A percentile compares a stretch with the other conserved stretches of the same genome.
Evolutionary conservation across 2,888 invertebrate species (phyloP).

Genomic region (Diarsia dahlii): DNA sequence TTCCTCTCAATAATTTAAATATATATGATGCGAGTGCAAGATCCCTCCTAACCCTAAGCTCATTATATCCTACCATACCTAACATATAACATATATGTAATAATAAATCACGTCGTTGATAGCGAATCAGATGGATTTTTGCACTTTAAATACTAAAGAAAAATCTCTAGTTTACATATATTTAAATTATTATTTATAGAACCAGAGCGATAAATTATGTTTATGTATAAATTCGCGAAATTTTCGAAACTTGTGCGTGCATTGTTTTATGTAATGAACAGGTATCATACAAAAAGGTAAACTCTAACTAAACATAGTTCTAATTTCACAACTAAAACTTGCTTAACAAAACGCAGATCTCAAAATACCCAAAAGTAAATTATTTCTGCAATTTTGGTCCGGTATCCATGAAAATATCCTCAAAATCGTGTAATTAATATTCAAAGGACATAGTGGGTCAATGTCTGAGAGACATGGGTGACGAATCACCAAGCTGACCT

Average conservation of each 20-base stretch:
- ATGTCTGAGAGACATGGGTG: constrained; percentile 73
- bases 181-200: constrained; percentile 51
- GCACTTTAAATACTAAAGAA: constrained; percentile 1
- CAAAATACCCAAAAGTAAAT: background rate
- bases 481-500: constrained; percentile 66
- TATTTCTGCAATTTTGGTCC: background rate
- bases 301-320: background rate
- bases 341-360: background rate
- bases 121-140: constrained; percentile 2
- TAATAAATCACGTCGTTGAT: background rate
- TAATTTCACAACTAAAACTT: constrained; percentile 37
- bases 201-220: constrained; percentile 32
- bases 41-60: too few relatives aligned
- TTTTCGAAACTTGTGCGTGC: constrained; percentile 37
- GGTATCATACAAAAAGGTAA: background rate
- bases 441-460: constrained; percentile 79
- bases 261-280: constrained; percentile 44
- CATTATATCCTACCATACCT: too few relatives aligned
- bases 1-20: too few relatives aligned
- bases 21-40: too few relatives aligned
- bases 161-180: constrained; percentile 27
- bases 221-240: constrained; percentile 39
- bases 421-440: constrained; percentile 74
- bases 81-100: too few relatives aligned
- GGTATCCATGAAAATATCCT: constrained; percentile 3